These are phyloP conservation scores for Atopsyche davidsoni DNA, from an alignment of 1,140 invertebrate genomes.

Conservation along the genomic window DNA sequence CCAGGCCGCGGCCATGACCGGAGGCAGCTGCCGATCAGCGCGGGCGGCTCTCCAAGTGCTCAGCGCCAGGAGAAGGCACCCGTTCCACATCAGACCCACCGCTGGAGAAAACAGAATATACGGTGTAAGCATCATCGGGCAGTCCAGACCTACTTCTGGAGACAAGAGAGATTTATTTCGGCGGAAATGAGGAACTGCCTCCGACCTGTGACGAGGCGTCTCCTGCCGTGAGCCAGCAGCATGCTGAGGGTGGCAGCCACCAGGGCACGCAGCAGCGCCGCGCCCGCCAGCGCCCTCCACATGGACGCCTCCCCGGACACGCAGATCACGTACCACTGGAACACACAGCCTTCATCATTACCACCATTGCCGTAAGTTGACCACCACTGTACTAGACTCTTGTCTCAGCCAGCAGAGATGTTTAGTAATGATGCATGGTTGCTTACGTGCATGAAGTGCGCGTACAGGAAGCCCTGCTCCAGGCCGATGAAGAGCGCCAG, in stretches of 20 bases:
- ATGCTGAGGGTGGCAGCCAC: conserved; percentile 63
- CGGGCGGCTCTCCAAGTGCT: conserved; percentile 57
- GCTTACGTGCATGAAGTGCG: conserved; percentile 62
- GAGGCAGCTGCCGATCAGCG: conserved; percentile 58
- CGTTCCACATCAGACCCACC: conserved; percentile 62
- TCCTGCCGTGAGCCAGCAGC: conserved; percentile 56
- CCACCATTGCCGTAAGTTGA: too few relatives aligned
- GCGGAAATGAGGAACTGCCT: too few relatives aligned
- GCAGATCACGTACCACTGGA: conserved; percentile 50
- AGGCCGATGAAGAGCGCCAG: conserved; percentile 65
- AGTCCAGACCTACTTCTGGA: too few relatives aligned
- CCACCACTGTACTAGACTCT: too few relatives aligned
- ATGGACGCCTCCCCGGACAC: conserved; percentile 59
- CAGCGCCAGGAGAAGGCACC: conserved; percentile 59
- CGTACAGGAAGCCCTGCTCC: conserved; percentile 67
- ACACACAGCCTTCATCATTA: too few relatives aligned
- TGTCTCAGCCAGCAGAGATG: too few relatives aligned
- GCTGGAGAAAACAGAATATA: too few relatives aligned
- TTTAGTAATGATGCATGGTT: background rate
- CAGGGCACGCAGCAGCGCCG: conserved; percentile 59
- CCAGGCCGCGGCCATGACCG: conserved; percentile 66
- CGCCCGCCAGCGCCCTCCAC: conserved; percentile 57
- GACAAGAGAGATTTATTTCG: too few relatives aligned
- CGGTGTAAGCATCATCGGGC: too few relatives aligned
- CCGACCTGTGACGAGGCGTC: conserved; percentile 57